A percentile compares a stretch with the other conserved stretches of the same genome.
phyloP scores from a whole-genome alignment of 2,113 vertebrate genomes.

The Catagonus wagneri region DNA sequence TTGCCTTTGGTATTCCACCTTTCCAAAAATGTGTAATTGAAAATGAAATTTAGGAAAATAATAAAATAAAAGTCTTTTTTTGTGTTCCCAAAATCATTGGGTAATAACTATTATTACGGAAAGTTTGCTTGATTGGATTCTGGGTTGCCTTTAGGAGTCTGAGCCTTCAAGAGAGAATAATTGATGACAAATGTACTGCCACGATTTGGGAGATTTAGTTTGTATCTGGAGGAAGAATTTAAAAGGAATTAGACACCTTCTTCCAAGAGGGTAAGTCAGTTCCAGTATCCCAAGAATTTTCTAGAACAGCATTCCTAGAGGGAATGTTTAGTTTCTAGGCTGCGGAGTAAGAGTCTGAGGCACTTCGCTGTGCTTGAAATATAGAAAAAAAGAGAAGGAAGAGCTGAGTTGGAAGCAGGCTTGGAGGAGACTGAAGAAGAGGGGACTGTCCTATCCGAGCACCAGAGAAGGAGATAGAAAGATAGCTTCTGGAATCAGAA shows the following conservation, averaged over 20 bases:
- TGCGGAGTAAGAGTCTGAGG: not conserved
- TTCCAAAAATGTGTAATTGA: conserved; percentile 85
- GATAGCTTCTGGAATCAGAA: not conserved
- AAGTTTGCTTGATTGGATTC: conserved; percentile 67
- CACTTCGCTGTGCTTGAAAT: not conserved
- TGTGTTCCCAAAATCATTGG: conserved; percentile 83
- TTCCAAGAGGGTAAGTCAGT: conserved; percentile 6
- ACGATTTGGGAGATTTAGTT: not conserved
- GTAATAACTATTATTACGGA: conserved; percentile 78
- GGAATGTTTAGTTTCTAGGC: not conserved
- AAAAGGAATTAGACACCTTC: not conserved
- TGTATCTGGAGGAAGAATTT: not conserved
- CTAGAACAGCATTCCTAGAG: not conserved
- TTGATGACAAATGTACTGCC: conserved; percentile 21
- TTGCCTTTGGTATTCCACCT: conserved; percentile 86
- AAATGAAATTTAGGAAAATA: conserved; percentile 85
- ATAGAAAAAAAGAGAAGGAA: not conserved
- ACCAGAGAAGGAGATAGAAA: not conserved
- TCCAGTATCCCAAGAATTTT: not conserved
- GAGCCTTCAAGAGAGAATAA: conserved; percentile 70
- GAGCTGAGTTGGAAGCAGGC: not conserved
- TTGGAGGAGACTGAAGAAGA: not conserved
- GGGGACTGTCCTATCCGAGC: not conserved
- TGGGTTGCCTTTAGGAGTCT: conserved; percentile 73
- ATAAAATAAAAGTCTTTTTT: conserved; percentile 87